A percentile compares a stretch with the other conserved stretches of the same genome.
Evolutionary conservation across 1,140 invertebrate species (phyloP).

Genomic region (Magallana angulata): DNA sequence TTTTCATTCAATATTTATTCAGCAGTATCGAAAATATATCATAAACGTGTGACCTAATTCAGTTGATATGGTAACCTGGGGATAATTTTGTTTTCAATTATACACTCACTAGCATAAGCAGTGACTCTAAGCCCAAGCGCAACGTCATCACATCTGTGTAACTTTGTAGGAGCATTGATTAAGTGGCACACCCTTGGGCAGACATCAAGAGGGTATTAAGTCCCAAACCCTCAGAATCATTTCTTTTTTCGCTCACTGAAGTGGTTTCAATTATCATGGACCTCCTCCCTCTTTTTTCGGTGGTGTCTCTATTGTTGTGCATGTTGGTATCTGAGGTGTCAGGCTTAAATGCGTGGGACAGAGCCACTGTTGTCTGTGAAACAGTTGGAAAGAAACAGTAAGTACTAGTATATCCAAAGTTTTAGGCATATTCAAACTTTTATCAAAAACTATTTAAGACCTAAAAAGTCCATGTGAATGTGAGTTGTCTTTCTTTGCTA

Average conservation of each 20-base stretch:
- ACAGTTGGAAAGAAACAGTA: slow-evolving; percentile 11
- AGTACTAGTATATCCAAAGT: background rate
- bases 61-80: too few relatives aligned
- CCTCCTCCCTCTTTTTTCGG: background rate
- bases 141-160: too few relatives aligned
- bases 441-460: background rate
- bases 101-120: too few relatives aligned
- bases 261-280: background rate
- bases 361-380: slow-evolving; percentile 12
- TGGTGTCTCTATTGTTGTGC: background rate
- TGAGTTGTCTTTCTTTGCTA: too few relatives aligned
- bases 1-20: too few relatives aligned
- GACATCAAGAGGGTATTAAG: background rate
- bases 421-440: background rate
- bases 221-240: background rate
- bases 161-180: background rate
- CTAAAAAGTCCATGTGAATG: too few relatives aligned
- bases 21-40: too few relatives aligned
- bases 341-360: background rate
- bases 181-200: background rate
- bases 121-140: too few relatives aligned
- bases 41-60: too few relatives aligned
- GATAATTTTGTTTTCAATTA: too few relatives aligned
- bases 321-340: background rate
- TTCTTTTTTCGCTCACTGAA: background rate